Conservation (phyloP, 2,113 vertebrate genomes). For the Dipodomys merriami region DNA sequence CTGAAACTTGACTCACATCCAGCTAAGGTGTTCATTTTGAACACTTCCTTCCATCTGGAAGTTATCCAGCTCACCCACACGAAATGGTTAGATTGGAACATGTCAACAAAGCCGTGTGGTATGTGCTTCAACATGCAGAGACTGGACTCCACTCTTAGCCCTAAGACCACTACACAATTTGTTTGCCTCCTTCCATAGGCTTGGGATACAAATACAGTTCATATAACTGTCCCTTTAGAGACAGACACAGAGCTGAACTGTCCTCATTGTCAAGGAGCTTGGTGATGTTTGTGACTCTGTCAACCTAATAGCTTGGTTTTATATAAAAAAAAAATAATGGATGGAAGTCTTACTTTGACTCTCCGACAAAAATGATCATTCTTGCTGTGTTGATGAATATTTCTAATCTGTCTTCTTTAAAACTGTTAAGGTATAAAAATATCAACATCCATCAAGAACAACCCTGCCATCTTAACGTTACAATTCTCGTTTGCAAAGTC, state of each 20-base stretch:
- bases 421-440: neutral
- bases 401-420: constrained; percentile 11
- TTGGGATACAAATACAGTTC: neutral
- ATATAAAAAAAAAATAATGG: neutral
- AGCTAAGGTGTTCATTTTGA: neutral
- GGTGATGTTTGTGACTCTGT: neutral
- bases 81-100: neutral
- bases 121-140: neutral
- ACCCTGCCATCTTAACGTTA: neutral
- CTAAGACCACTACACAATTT: neutral
- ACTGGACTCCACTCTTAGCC: neutral
- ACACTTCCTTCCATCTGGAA: neutral
- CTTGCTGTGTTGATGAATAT: neutral
- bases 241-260: neutral
- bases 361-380: neutral
- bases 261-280: neutral
- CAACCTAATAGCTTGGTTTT: neutral
- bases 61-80: neutral
- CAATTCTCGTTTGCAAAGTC: neutral
- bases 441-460: neutral
- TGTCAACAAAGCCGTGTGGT: constrained; percentile 18
- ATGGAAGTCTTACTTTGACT: neutral
- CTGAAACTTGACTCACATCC: neutral
- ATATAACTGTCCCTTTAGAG: neutral
- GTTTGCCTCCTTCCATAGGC: neutral